These are phyloP conservation scores for Halcyon senegalensis DNA, from an alignment of 2,113 vertebrate genomes.

Conservation along the genomic window DNA sequence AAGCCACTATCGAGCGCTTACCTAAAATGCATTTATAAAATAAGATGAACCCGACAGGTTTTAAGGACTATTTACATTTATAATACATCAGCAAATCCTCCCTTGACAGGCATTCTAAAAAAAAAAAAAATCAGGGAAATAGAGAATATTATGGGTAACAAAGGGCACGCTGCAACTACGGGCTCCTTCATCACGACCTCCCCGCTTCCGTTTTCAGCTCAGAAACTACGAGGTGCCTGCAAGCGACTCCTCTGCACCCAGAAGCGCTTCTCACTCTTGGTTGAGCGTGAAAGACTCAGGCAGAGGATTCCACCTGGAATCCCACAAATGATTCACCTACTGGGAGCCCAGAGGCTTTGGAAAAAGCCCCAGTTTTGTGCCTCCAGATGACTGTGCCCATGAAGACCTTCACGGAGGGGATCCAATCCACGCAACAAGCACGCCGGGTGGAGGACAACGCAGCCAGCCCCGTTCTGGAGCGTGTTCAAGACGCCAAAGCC, in stretches of 20 bases:
- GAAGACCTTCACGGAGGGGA: neutral
- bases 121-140: neutral
- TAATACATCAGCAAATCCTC: neutral
- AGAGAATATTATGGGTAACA: fast-evolving
- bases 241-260: neutral
- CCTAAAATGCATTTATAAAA: neutral
- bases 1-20: fast-evolving
- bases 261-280: neutral
- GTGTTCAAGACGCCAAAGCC: neutral
- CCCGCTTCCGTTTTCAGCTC: neutral
- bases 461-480: neutral
- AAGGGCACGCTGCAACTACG: fast-evolving
- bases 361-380: neutral
- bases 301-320: neutral
- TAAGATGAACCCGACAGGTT: fast-evolving
- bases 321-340: neutral
- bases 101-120: neutral
- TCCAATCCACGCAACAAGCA: neutral
- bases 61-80: neutral
- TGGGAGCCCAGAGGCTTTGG: fast-evolving
- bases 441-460: fast-evolving
- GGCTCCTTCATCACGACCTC: neutral
- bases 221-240: fast-evolving
- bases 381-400: no score
- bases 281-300: neutral